Conservation (phyloP, 2,888 invertebrate genomes). For the Hoplodrina blanda region DNA sequence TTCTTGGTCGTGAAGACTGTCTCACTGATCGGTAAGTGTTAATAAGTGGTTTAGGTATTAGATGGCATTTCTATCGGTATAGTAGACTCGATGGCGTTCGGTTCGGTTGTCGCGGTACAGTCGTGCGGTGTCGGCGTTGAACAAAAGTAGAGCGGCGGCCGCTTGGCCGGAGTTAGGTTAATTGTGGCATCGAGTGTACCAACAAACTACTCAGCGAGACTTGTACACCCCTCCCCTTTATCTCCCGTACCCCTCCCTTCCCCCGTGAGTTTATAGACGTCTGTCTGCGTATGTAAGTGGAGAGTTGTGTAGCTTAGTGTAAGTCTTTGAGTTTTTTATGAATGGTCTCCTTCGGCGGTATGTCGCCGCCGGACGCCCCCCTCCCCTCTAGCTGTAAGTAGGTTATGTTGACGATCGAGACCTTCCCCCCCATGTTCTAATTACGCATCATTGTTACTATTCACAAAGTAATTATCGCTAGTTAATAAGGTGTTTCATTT, state of each 20-base stretch:
- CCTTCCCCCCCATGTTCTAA: conserved; percentile 54
- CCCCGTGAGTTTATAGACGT: conserved; percentile 64
- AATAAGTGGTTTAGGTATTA: conserved; percentile 66
- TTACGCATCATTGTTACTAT: conserved; percentile 52
- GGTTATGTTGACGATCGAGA: conserved; percentile 73
- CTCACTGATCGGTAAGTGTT: conserved; percentile 77
- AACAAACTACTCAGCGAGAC: conserved; percentile 89
- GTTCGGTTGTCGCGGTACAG: conserved; percentile 61
- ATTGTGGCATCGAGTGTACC: conserved; percentile 84
- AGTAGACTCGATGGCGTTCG: conserved; percentile 68
- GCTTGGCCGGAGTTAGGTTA: conserved; percentile 80
- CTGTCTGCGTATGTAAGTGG: conserved; percentile 72
- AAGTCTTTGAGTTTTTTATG: conserved; percentile 73
- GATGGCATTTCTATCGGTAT: conserved; percentile 66
- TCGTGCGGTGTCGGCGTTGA: conserved; percentile 75
- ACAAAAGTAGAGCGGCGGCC: conserved; percentile 76
- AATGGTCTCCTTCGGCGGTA: conserved; percentile 65
- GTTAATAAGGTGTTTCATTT: conserved; percentile 67
- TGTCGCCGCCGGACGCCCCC: conserved; percentile 75
- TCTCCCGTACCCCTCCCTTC: conserved; percentile 43
- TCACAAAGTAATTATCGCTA: conserved; percentile 74
- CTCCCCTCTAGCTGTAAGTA: conserved; percentile 80
- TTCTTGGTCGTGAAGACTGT: conserved; percentile 64
- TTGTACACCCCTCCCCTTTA: conserved; percentile 61
- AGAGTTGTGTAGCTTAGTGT: conserved; percentile 77